Conservation (phyloP, 2,888 invertebrate species). For the Pandemis cinnamomeana region DNA sequence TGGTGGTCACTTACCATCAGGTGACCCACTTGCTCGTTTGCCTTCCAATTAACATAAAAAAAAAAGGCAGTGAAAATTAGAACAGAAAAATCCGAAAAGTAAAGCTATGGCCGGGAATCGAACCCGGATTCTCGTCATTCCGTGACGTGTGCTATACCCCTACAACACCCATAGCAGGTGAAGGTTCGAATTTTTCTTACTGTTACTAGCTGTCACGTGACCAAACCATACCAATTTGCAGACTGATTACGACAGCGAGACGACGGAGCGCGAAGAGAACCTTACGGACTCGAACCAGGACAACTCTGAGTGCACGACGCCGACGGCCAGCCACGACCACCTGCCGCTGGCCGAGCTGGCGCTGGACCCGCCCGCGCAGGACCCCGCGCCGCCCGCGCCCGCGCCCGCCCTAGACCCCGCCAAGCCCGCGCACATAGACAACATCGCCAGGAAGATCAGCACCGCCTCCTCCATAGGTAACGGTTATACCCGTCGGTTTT, state of each 20-base stretch:
- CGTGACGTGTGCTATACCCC: too few relatives aligned
- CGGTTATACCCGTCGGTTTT: too few relatives aligned
- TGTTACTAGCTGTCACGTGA: too few relatives aligned
- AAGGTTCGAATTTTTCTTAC: too few relatives aligned
- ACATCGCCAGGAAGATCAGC: slow-evolving; percentile 71
- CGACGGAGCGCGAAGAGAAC: slow-evolving; percentile 81
- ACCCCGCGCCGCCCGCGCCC: slow-evolving; percentile 41
- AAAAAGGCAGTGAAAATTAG: too few relatives aligned
- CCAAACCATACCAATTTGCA: slow-evolving; percentile 47
- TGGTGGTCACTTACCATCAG: too few relatives aligned
- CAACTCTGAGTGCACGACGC: slow-evolving; percentile 83
- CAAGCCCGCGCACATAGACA: slow-evolving; percentile 51
- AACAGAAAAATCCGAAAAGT: too few relatives aligned
- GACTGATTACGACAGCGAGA: slow-evolving; percentile 82
- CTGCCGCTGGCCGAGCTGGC: slow-evolving; percentile 73
- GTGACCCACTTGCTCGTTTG: too few relatives aligned
- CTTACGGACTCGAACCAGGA: slow-evolving; percentile 82
- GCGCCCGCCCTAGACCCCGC: slow-evolving; percentile 43
- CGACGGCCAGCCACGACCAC: slow-evolving; percentile 79
- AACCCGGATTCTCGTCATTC: too few relatives aligned
- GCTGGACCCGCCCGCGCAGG: slow-evolving; percentile 53
- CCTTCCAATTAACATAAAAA: too few relatives aligned
- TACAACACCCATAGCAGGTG: too few relatives aligned
- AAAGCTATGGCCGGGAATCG: too few relatives aligned
- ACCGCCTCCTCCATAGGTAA: slow-evolving; percentile 76